Conservation (phyloP, 1,140 invertebrate species). For the Orchestia grillus region DNA sequence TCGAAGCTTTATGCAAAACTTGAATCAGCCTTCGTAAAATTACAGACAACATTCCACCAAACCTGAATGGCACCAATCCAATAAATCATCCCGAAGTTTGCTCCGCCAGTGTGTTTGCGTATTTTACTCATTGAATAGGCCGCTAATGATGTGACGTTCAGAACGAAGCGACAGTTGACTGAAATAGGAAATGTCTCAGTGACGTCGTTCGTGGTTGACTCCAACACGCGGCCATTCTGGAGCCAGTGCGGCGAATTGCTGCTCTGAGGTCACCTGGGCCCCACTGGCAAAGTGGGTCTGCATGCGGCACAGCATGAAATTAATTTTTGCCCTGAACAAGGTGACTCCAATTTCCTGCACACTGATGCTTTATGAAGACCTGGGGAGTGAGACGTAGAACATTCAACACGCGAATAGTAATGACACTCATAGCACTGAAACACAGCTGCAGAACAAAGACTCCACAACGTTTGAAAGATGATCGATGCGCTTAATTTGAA, state of each 20-base stretch:
- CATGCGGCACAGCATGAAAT: not conserved
- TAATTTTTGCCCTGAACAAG: not conserved
- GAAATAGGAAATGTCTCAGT: not conserved
- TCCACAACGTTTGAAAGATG: too few species aligned
- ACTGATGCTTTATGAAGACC: not conserved
- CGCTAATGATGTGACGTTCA: not conserved
- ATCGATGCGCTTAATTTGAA: too few species aligned
- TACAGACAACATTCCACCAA: not conserved
- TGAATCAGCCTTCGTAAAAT: not conserved
- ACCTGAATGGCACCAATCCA: not conserved
- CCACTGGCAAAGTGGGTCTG: not conserved
- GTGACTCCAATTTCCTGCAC: not conserved
- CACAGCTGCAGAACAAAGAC: not conserved
- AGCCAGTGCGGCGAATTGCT: not conserved
- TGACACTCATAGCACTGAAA: not conserved
- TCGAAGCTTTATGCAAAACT: too few species aligned
- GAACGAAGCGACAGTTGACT: not conserved
- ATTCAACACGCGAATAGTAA: not conserved
- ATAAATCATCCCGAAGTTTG: not conserved
- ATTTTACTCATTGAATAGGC: not conserved
- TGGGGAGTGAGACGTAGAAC: not conserved
- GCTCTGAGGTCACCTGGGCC: not conserved
- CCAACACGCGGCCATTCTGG: not conserved
- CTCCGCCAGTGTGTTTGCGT: too few species aligned
- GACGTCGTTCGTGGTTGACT: not conserved